Evolutionary conservation across 2,888 invertebrate genomes (phyloP).

Genomic region (Mellilla xanthometata): DNA sequence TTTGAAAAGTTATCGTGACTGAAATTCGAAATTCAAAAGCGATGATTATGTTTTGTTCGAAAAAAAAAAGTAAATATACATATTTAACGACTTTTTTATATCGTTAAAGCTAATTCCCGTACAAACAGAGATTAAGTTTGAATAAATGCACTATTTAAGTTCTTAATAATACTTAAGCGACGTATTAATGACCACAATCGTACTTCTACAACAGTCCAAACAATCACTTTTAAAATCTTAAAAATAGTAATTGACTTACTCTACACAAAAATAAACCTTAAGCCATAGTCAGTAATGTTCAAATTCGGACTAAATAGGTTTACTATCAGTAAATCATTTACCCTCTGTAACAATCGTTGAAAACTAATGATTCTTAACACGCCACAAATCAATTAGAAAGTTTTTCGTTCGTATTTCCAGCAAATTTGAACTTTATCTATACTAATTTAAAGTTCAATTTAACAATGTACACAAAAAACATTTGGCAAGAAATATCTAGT

Average conservation of each 20-base stretch:
- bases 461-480: not conserved
- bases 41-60: not conserved
- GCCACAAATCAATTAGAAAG: conserved; percentile 56
- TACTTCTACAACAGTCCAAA: not conserved
- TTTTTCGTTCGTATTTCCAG: not conserved
- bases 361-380: conserved; percentile 52
- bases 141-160: too few relatives aligned
- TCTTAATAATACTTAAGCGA: not conserved
- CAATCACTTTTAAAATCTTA: conserved; percentile 2
- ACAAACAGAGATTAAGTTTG: too few relatives aligned
- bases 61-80: too few relatives aligned
- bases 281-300: not conserved
- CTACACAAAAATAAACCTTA: not conserved
- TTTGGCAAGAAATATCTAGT: not conserved
- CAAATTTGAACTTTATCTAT: conserved; percentile 1
- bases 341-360: conserved; percentile 26
- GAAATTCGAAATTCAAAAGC: not conserved
- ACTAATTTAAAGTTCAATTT: not conserved
- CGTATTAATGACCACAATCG: not conserved
- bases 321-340: conserved; percentile 22
- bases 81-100: too few relatives aligned
- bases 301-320: conserved; percentile 6
- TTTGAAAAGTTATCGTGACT: conserved; percentile 1
- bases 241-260: not conserved
- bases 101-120: too few relatives aligned